A percentile compares a stretch with the other conserved stretches of the same genome.
phyloP scores from a whole-genome alignment of 1,140 invertebrate genomes.

The Drosophila oshimai region DNA sequence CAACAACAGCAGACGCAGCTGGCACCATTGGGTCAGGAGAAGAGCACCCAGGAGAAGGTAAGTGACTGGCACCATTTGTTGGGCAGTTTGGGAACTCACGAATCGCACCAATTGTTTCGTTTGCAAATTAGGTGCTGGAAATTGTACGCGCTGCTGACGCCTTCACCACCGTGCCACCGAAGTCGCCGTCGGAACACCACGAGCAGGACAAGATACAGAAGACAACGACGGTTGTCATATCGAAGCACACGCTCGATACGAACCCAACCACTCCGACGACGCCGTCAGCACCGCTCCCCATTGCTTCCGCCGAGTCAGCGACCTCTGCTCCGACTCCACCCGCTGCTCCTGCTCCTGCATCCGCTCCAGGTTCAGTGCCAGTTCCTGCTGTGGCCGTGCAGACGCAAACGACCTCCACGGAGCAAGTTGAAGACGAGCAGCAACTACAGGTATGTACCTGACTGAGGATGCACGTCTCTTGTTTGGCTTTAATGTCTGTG shows the following conservation, averaged over 20 bases:
- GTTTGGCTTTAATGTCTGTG: slow-evolving; percentile 43
- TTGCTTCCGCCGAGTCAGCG: slow-evolving; percentile 28
- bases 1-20: slow-evolving; percentile 66
- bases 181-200: slow-evolving; percentile 88
- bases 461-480: slow-evolving; percentile 50
- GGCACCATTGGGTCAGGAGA: slow-evolving; percentile 85
- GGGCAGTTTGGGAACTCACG: neutral
- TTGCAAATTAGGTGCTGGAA: slow-evolving; percentile 88
- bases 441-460: slow-evolving; percentile 75
- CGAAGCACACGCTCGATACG: slow-evolving; percentile 90
- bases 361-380: slow-evolving; percentile 10
- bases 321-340: slow-evolving; percentile 33
- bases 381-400: slow-evolving; percentile 31
- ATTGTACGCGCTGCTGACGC: slow-evolving; percentile 94
- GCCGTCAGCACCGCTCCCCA: slow-evolving; percentile 44
- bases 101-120: no score
- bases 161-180: slow-evolving; percentile 89
- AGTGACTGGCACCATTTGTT: slow-evolving; percentile 29
- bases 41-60: slow-evolving; percentile 92
- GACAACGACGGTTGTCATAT: slow-evolving; percentile 97
- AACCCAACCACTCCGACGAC: slow-evolving; percentile 75
- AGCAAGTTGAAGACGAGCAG: slow-evolving; percentile 38
- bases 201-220: slow-evolving; percentile 89
- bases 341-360: neutral
- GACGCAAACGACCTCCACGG: slow-evolving; percentile 34